A percentile compares a stretch with the other conserved stretches of the same genome.
phyloP scores from a whole-genome alignment of 2,888 invertebrate genomes.

The Electrophaes corylata region DNA sequence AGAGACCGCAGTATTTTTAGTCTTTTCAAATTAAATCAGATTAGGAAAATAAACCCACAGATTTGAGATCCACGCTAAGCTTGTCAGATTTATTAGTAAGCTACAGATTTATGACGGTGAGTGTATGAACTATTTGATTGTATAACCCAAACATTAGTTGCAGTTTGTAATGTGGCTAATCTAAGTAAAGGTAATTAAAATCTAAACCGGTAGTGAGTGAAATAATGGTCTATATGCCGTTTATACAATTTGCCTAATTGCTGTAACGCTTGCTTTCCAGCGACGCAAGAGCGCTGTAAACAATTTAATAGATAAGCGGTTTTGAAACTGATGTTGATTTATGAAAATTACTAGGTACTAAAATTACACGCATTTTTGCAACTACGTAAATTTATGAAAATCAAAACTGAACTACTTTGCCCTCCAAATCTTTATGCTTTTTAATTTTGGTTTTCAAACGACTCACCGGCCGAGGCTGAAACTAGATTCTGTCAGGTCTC shows the following conservation, averaged over 20 bases:
- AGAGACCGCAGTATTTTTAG: no score
- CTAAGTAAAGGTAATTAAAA: constrained; percentile 60
- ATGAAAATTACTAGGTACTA: neutral
- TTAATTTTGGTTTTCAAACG: no score
- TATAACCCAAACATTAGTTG: constrained; percentile 42
- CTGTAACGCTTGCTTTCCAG: constrained; percentile 65
- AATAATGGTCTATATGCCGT: constrained; percentile 65
- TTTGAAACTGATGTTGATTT: constrained; percentile 7
- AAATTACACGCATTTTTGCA: no score
- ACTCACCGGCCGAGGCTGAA: no score
- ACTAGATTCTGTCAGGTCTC: no score
- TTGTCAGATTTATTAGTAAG: no score
- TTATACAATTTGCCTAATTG: constrained; percentile 74
- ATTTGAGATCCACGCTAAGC: no score
- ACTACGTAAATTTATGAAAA: no score
- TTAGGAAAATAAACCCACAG: no score
- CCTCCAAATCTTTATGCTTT: no score
- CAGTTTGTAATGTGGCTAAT: constrained; percentile 54
- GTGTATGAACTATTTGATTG: constrained; percentile 18
- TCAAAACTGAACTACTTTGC: no score
- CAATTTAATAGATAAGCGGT: constrained; percentile 7
- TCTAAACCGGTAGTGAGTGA: constrained; percentile 61
- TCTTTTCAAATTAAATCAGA: no score
- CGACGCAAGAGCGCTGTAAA: constrained; percentile 51
- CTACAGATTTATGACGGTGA: constrained; percentile 3